Percentiles rank a stretch among this genome's conserved stretches.
Conservation (phyloP, 2,888 invertebrate species). For the Crocallis elinguaria region DNA sequence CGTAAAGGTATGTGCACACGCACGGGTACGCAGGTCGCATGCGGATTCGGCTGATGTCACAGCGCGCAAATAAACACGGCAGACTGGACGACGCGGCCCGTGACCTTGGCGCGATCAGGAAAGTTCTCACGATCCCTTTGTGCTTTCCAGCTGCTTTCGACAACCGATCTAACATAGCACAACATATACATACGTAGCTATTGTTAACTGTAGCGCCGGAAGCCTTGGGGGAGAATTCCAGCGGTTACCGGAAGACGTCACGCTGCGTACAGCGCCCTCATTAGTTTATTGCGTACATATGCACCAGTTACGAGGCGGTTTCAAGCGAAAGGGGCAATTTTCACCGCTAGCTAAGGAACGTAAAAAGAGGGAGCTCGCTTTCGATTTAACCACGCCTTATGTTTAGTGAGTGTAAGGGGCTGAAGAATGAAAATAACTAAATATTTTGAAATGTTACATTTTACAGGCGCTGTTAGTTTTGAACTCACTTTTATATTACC, state of each 20-base stretch:
- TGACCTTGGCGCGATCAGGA: slow-evolving; percentile 66
- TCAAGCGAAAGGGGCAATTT: slow-evolving; percentile 71
- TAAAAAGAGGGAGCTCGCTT: slow-evolving; percentile 66
- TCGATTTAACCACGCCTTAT: slow-evolving; percentile 72
- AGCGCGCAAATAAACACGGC: slow-evolving; percentile 66
- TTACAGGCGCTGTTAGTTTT: too few relatives aligned
- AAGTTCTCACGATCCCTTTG: slow-evolving; percentile 65
- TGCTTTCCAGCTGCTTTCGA: slow-evolving; percentile 29
- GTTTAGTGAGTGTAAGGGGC: slow-evolving; percentile 59
- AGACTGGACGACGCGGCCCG: slow-evolving; percentile 73
- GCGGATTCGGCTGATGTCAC: slow-evolving; percentile 73
- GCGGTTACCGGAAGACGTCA: slow-evolving; percentile 69
- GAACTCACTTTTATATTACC: too few relatives aligned
- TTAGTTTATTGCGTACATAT: slow-evolving; percentile 70
- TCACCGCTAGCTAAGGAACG: slow-evolving; percentile 64
- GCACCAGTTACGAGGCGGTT: slow-evolving; percentile 68
- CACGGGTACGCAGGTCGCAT: slow-evolving; percentile 63
- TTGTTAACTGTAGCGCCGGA: slow-evolving; percentile 22
- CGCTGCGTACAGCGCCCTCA: slow-evolving; percentile 64
- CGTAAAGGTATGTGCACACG: slow-evolving; percentile 66
- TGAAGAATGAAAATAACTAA: slow-evolving; percentile 37
- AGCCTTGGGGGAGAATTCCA: slow-evolving; percentile 28
- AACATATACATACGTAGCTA: slow-evolving; percentile 16
- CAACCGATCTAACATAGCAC: slow-evolving; percentile 27
- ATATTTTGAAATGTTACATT: slow-evolving; percentile 20